Percentiles rank a stretch among this genome's conserved stretches.
Conservation (phyloP, 2,113 vertebrate species). For the Centropus bengalensis region DNA sequence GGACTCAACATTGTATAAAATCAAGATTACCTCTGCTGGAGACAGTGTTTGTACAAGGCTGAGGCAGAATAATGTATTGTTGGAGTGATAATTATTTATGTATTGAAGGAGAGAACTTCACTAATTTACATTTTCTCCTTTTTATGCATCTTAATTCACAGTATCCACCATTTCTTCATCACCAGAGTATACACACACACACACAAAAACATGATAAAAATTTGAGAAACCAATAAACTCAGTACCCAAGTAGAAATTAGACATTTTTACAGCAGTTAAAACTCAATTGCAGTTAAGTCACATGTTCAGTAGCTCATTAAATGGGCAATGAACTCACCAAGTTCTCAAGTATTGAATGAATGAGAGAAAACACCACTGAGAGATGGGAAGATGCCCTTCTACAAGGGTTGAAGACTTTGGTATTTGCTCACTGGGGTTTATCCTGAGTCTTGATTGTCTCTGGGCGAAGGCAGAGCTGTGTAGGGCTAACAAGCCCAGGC, state of each 20-base stretch:
- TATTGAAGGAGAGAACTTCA: background rate
- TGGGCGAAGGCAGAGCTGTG: background rate
- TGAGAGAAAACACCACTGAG: background rate
- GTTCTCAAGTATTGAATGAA: background rate
- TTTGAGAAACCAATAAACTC: background rate
- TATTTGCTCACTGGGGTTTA: background rate
- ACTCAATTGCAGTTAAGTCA: background rate
- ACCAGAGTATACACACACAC: background rate
- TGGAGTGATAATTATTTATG: background rate
- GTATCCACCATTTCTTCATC: background rate
- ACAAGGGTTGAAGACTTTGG: background rate
- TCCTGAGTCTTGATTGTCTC: background rate
- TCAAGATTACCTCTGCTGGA: background rate
- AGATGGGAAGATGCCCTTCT: background rate
- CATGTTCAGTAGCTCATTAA: background rate
- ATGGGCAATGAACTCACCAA: background rate
- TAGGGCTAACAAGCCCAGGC: background rate
- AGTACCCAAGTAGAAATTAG: background rate
- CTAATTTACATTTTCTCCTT: background rate
- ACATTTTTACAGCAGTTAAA: slow-evolving; percentile 27
- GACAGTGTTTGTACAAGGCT: background rate
- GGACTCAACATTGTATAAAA: background rate
- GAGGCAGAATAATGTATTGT: background rate
- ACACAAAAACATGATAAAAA: background rate
- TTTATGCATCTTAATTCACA: background rate